Base-by-base conservation (phyloP, 2,888 invertebrate genomes). In the Pecten maximus region DNA sequence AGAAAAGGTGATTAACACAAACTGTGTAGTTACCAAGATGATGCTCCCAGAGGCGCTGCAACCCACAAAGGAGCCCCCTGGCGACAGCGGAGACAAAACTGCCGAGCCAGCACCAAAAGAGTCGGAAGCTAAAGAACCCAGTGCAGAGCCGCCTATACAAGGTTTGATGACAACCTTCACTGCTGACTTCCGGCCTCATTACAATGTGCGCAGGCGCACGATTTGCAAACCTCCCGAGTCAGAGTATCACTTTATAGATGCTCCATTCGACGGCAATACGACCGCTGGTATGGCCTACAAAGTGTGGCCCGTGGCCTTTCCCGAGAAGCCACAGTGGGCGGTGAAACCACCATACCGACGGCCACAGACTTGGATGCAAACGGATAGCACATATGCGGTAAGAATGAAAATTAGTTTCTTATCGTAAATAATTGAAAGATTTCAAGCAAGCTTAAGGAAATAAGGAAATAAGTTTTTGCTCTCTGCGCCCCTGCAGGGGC, bases 301-400 rank as follows among this genome's bases (percentile, higher is more conserved):
- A 35, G 35, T 35, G 74, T 74, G 74, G 74, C 74, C 74, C 0
- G 74, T 74, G 10, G 28, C 74, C 74, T 74, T 35, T 28, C 74
- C 74, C 28, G 74, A 74, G 74, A 74, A 74, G 74, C 74, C 74
- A 35, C 28, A 35, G 4, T 74, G 74, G 74, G 35, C 74, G 1
- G 74, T 74, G 74, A 74, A 74, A 16, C 74, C 74, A 23, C 12
- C 74, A 0, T 74, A 74, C 74, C 28, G 35, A 74, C 74, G 74
- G 2, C 74, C 74, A 28, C 28, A 74, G 74, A 74, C 74, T 12
- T 74, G 28, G 28, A 74, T 74, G 74, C 74, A 74, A 23, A 74
- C 74, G 23, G 74, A 74, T 35, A 74, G 74, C 74, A 74, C 74
- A 74, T 74, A 74, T 35, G 74, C 74, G 74, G 74, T 74, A 74